phyloP scores from a whole-genome alignment of 2,888 invertebrate genomes.

The Amphipoea lucens region DNA sequence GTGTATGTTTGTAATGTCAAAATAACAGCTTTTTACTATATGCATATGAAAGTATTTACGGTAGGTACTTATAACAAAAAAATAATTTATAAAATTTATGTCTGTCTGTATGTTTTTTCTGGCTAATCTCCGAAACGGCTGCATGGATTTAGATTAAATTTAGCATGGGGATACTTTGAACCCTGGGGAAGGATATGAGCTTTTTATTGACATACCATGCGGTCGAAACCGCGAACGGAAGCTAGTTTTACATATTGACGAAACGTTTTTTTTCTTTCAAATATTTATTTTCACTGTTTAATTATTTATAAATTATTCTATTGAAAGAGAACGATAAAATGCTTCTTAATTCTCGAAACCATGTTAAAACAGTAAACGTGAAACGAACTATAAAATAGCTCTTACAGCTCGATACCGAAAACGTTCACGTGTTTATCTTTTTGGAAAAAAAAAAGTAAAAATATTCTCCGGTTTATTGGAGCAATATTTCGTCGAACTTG shows the following conservation, averaged over 20 bases:
- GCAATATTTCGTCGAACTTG: slow-evolving; percentile 65
- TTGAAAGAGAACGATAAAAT: neutral
- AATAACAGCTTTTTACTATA: neutral
- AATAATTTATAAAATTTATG: too few relatives aligned
- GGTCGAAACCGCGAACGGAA: neutral
- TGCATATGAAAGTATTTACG: too few relatives aligned
- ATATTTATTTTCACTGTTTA: neutral
- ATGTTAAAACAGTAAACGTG: slow-evolving; percentile 7
- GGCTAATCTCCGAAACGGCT: neutral
- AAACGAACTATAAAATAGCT: slow-evolving; percentile 32
- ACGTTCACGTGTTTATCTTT: slow-evolving; percentile 48
- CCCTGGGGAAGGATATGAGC: neutral
- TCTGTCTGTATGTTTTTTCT: neutral
- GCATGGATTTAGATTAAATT: neutral
- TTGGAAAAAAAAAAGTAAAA: slow-evolving; percentile 50
- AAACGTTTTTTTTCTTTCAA: neutral
- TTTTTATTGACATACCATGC: neutral
- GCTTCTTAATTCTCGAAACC: neutral
- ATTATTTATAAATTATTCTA: neutral
- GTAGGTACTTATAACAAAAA: too few relatives aligned
- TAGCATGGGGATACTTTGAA: neutral
- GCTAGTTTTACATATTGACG: neutral
- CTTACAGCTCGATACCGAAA: slow-evolving; percentile 30
- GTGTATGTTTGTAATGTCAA: neutral
- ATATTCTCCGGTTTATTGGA: slow-evolving; percentile 61